These are phyloP conservation scores for Drosophila affinis DNA, from an alignment of 2,888 invertebrate species.

Conservation along the genomic window DNA sequence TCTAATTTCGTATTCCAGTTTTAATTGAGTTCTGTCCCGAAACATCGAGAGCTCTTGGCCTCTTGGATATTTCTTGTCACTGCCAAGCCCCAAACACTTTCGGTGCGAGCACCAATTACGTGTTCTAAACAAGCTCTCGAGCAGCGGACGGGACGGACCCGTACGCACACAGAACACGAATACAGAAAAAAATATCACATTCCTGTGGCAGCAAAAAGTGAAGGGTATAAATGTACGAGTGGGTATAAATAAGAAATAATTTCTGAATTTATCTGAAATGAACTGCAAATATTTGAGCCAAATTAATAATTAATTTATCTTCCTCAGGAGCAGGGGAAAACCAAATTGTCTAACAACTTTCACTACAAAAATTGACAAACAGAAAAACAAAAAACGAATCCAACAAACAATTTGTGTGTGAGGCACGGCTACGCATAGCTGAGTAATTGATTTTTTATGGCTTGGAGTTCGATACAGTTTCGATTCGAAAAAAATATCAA, in stretches of 20 bases:
- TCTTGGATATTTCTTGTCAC: conserved; percentile 13
- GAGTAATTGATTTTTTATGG: conserved; percentile 65
- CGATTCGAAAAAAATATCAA: conserved; percentile 43
- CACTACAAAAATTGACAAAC: conserved; percentile 42
- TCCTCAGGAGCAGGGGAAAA: conserved; percentile 18
- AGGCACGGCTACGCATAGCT: conserved; percentile 62
- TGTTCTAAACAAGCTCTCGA: conserved; percentile 38
- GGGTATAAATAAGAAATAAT: conserved; percentile 28
- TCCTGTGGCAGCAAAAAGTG: conserved; percentile 39
- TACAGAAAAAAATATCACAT: conserved; percentile 37
- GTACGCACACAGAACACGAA: conserved; percentile 46
- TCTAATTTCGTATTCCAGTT: conserved; percentile 5
- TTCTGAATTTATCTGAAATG: conserved; percentile 38
- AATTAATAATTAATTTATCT: conserved; percentile 56
- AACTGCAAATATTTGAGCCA: conserved; percentile 32
- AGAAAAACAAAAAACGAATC: conserved; percentile 19
- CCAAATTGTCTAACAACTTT: conserved; percentile 52
- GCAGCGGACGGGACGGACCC: neutral
- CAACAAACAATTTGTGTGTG: conserved; percentile 25
- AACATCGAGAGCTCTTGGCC: conserved; percentile 6
- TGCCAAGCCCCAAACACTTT: conserved; percentile 42
- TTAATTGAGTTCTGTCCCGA: conserved; percentile 12
- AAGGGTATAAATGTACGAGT: conserved; percentile 39
- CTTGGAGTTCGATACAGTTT: conserved; percentile 53
- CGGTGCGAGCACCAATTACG: conserved; percentile 32